Conservation (phyloP, 2,797 vertebrate species). For the Alcedo atthis region DNA sequence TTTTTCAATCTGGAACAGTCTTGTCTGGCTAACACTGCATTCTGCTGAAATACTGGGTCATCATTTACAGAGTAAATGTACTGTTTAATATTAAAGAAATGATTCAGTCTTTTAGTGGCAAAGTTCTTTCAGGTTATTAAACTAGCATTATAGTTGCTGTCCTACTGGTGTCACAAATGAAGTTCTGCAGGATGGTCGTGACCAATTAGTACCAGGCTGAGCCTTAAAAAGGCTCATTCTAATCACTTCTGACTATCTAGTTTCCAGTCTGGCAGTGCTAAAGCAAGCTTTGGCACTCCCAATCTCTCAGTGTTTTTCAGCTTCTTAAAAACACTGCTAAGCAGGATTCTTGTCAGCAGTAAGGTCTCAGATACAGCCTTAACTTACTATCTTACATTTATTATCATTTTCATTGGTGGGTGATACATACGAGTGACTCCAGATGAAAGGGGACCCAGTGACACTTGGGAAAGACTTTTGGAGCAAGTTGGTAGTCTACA, state of each 20-base stretch:
- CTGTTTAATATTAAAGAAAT: slow-evolving; percentile 65
- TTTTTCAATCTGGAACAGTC: slow-evolving; percentile 21
- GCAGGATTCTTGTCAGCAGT: neutral
- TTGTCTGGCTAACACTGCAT: slow-evolving; percentile 36
- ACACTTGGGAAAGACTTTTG: neutral
- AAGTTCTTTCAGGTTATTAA: slow-evolving; percentile 63
- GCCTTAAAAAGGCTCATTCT: neutral
- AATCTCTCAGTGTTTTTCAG: neutral
- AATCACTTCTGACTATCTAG: neutral
- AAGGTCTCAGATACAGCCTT: neutral
- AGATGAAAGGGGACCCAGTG: neutral
- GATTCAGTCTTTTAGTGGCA: slow-evolving; percentile 34
- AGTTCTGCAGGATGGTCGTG: slow-evolving; percentile 17
- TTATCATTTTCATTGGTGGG: neutral
- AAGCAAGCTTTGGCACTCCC: neutral
- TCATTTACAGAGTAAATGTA: slow-evolving; percentile 63
- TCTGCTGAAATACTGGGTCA: slow-evolving; percentile 48
- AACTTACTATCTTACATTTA: neutral
- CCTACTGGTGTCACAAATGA: slow-evolving; percentile 35
- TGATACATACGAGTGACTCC: neutral
- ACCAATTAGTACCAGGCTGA: slow-evolving; percentile 44
- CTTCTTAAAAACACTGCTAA: neutral
- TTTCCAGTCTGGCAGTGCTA: neutral
- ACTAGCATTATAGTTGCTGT: slow-evolving; percentile 42
- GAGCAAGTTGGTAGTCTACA: neutral